Conservation (phyloP, 2,888 invertebrate species). For the Troides aeacus region DNA sequence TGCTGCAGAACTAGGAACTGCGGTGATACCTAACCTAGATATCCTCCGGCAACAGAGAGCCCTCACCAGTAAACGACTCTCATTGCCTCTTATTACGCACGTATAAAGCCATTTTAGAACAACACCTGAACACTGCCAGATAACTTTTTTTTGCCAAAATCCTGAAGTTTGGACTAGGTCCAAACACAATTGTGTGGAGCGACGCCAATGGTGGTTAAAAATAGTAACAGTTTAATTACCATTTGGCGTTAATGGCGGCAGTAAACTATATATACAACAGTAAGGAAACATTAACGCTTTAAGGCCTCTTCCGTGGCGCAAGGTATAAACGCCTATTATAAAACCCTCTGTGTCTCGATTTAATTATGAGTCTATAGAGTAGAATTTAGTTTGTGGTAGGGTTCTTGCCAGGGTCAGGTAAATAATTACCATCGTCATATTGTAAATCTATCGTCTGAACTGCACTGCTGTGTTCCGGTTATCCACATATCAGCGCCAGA, state of each 20-base stretch:
- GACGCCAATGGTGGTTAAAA: slow-evolving; percentile 16
- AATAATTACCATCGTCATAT: no score
- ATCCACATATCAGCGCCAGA: no score
- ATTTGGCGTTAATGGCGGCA: not conserved
- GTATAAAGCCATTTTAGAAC: slow-evolving; percentile 11
- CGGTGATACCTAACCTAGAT: no score
- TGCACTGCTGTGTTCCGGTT: no score
- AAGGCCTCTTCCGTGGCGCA: not conserved
- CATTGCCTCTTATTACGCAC: not conserved
- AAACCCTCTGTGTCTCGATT: no score
- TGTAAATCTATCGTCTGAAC: no score
- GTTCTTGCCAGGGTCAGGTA: no score
- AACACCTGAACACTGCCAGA: slow-evolving; percentile 9
- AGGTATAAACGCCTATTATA: not conserved
- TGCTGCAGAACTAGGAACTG: no score
- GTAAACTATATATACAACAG: not conserved
- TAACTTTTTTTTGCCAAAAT: slow-evolving; percentile 13
- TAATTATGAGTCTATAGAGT: no score
- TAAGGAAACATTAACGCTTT: not conserved
- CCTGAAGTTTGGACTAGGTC: slow-evolving; percentile 16
- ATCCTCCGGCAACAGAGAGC: no score
- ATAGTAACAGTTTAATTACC: not conserved
- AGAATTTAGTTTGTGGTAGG: no score
- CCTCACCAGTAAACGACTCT: not conserved
- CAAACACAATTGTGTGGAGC: slow-evolving; percentile 25